Evolutionary conservation across 2,797 vertebrate genomes (phyloP), one percentile per base, ranked within the genome.

Genomic region (Darevskia mixta): DNA sequence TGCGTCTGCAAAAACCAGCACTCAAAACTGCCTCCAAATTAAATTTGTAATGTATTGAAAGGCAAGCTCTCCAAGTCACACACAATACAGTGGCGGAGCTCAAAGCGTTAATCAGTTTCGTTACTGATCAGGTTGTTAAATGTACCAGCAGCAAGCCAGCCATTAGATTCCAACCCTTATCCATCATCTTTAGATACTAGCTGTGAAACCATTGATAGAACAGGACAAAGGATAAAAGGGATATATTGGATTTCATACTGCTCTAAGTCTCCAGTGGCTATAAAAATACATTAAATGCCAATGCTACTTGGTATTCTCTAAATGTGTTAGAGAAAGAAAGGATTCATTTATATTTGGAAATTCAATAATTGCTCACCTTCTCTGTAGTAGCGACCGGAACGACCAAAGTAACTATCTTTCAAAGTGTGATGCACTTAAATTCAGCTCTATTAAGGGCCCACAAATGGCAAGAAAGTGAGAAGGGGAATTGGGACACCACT

Each of bases 171-270:
- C 79, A 90, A 87, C 86, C 93, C 92, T 91, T 93, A 95, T 95
- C 94, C 92, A 92, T 93, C 88, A 92, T 94, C 95, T 95, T 95
- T 94, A 95, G 95, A 94, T 89, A 88, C 92, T 90, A 93, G 94
- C 94, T 94, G 94, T 91, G 94, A 93, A 95, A 93, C 94, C 94
- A 95, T 45, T 92, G 91, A 94, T 94, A 94, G 94, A 94, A 86
- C 93, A 95, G 92, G 89, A 95, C 92, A 95, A 95, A 95, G 90
- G 91, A 95, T 95, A 94, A 95, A 95, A 95, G 89, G 82, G 75
- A 90, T 94, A 90, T 92, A 95, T 92, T 93, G 85, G 91, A 95
- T 95, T 95, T 94, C 91, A 93, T 90, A 94, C 83, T 84, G 86
- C 89, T 94, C 95, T 86, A 90, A 93, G 94, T 90, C 94, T 92